A percentile compares a stretch with the other conserved stretches of the same genome.
Evolutionary conservation across 64 coral and sea anemone species (phyloP).

Genomic region (Pocillopora damicornis): DNA sequence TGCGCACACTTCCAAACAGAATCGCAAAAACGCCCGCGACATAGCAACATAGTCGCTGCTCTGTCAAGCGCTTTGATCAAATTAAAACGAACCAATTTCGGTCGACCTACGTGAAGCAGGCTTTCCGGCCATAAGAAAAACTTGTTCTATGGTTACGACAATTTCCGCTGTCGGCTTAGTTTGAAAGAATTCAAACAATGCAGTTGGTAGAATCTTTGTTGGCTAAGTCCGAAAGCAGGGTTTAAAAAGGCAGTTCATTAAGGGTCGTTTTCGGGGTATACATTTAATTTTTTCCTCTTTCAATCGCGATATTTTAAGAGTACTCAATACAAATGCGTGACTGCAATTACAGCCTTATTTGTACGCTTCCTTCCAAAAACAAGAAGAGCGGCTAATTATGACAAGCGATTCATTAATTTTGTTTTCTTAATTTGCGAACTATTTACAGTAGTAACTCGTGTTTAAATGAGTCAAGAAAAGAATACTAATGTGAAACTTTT

Average conservation of each 20-base stretch:
- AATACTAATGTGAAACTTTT: background rate
- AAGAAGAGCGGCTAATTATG: background rate
- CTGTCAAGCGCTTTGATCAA: background rate
- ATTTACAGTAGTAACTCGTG: background rate
- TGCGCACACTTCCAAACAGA: no score
- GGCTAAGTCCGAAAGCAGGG: background rate
- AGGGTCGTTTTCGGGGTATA: no score
- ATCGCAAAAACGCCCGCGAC: background rate
- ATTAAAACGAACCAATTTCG: background rate
- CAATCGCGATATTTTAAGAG: no score
- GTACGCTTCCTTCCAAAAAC: background rate
- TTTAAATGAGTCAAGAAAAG: background rate
- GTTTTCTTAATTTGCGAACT: background rate
- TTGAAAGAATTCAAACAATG: constrained; percentile 29
- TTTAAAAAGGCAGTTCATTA: background rate
- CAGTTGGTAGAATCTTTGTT: constrained; percentile 3
- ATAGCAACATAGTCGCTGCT: background rate
- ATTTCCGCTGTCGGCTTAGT: constrained; percentile 8
- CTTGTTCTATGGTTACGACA: background rate
- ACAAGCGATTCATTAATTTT: background rate
- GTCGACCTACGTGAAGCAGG: background rate
- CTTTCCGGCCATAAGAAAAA: background rate
- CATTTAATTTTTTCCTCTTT: no score
- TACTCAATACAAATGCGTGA: background rate
- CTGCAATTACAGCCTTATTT: background rate